Evolutionary conservation across 2,888 invertebrate genomes (phyloP).

Genomic region (Seira ritae): DNA sequence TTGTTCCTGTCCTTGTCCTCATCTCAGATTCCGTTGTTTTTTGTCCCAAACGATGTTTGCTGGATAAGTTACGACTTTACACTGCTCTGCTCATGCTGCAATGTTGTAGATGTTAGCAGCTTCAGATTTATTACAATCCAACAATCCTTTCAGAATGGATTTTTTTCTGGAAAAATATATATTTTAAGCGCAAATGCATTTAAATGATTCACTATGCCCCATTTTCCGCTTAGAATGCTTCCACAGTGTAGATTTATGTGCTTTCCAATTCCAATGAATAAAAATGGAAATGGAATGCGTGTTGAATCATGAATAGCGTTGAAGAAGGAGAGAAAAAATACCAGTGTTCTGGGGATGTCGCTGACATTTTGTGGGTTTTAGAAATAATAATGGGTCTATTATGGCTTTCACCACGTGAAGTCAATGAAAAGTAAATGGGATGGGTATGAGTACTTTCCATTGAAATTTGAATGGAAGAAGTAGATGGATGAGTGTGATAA

Average conservation of each 20-base stretch:
- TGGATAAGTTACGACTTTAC: neutral
- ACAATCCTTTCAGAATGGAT: constrained; percentile 1
- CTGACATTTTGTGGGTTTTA: constrained; percentile 20
- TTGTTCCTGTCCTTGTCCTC: too few relatives aligned
- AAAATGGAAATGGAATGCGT: constrained; percentile 15
- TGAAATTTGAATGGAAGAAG: neutral
- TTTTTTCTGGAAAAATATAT: neutral
- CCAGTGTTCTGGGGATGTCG: neutral
- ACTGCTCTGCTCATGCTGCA: neutral
- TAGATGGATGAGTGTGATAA: constrained; percentile 15
- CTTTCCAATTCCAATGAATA: constrained; percentile 12
- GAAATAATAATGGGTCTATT: constrained; percentile 19
- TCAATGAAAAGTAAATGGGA: constrained; percentile 15
- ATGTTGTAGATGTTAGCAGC: constrained; percentile 2
- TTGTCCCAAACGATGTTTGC: neutral
- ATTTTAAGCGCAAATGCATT: neutral
- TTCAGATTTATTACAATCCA: constrained; percentile 10
- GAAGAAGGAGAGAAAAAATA: too few relatives aligned
- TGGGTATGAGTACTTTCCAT: neutral
- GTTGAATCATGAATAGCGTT: constrained; percentile 11
- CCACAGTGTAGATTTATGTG: neutral
- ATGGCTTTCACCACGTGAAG: constrained; percentile 18
- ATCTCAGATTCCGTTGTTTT: too few relatives aligned
- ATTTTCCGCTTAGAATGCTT: neutral
- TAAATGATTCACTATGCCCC: constrained; percentile 1